phyloP scores from a whole-genome alignment of 1,140 invertebrate genomes.

The Penaeus japonicus region DNA sequence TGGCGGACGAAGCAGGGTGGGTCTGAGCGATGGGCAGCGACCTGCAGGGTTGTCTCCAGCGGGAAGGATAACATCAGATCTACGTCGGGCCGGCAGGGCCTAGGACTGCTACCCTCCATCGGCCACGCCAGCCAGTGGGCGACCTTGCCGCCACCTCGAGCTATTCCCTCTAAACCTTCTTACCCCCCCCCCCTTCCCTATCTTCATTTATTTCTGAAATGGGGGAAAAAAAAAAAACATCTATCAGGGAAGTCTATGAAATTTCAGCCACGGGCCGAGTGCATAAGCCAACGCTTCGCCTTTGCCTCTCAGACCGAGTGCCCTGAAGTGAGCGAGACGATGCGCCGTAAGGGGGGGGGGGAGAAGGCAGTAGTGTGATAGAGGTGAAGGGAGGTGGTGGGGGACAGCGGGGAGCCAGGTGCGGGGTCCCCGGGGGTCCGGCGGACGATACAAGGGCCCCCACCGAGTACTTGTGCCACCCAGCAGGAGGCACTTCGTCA shows the following conservation, averaged over 20 bases:
- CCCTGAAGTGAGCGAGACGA: neutral
- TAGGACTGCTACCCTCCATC: neutral
- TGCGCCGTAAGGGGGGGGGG: neutral
- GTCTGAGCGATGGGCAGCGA: neutral
- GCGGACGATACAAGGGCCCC: neutral
- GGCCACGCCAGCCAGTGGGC: too few species aligned
- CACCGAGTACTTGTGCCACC: constrained; percentile 37
- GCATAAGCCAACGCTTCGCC: too few species aligned
- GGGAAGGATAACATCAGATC: constrained; percentile 44
- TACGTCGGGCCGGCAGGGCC: constrained; percentile 8
- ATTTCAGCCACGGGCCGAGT: too few species aligned
- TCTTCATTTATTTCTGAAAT: too few species aligned
- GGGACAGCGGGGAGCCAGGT: constrained; percentile 1
- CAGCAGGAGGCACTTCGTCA: constrained; percentile 44
- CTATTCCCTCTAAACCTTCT: neutral
- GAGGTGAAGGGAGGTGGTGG: neutral
- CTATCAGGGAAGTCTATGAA: too few species aligned
- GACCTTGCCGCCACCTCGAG: neutral
- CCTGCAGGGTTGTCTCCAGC: constrained; percentile 21
- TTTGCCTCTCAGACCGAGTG: neutral
- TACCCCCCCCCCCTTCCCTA: neutral
- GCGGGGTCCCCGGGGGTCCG: constrained; percentile 11
- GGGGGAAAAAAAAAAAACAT: too few species aligned
- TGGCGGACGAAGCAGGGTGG: constrained; percentile 1
- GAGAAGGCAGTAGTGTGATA: neutral